These are phyloP conservation scores for Oscheius onirici DNA, from an alignment of 2,888 invertebrate species.

Conservation along the genomic window DNA sequence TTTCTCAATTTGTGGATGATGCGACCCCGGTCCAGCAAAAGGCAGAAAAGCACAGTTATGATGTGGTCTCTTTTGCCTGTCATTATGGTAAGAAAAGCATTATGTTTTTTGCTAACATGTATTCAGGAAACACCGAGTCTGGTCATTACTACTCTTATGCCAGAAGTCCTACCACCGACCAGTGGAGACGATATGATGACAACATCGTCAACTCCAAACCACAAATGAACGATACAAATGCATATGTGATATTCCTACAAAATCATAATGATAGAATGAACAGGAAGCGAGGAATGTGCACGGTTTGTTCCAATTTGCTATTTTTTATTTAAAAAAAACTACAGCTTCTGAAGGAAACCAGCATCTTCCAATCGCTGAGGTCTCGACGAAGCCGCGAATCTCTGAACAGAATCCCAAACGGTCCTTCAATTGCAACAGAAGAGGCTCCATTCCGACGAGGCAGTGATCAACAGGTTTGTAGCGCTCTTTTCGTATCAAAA, in stretches of 20 bases:
- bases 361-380: constrained; percentile 5
- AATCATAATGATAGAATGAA: neutral
- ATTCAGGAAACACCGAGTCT: constrained; percentile 2
- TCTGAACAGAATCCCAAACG: constrained; percentile 22
- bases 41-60: neutral
- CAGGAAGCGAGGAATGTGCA: neutral
- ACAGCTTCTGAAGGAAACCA: neutral
- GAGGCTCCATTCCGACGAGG: neutral
- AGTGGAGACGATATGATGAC: constrained; percentile 27
- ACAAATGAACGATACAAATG: constrained; percentile 18
- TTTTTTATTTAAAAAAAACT: neutral
- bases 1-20: neutral
- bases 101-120: too few relatives aligned
- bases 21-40: neutral
- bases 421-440: constrained; percentile 11
- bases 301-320: neutral
- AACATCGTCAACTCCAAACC: neutral
- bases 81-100: constrained; percentile 21
- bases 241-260: constrained; percentile 27
- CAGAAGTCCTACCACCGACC: constrained; percentile 6
- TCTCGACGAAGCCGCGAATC: constrained; percentile 12
- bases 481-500: neutral
- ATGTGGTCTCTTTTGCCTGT: constrained; percentile 14
- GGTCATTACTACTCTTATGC: constrained; percentile 29
- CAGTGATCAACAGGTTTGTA: neutral